These are phyloP conservation scores for Aramus guarauna DNA, from an alignment of 2,113 vertebrate species.

Conservation along the genomic window DNA sequence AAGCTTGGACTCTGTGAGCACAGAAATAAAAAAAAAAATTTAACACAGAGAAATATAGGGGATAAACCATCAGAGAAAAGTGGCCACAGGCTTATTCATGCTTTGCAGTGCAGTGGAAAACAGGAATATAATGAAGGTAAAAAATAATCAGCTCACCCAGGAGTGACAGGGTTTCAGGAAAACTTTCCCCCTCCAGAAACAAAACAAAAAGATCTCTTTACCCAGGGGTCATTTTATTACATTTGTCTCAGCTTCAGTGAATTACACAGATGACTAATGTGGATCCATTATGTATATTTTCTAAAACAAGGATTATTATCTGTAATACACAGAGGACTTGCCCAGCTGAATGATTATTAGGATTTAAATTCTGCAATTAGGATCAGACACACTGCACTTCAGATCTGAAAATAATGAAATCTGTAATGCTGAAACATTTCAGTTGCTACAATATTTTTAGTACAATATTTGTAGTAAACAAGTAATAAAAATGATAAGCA, in stretches of 20 bases:
- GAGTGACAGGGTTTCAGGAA: neutral
- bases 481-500: neutral
- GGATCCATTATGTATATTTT: neutral
- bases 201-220: neutral
- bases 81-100: neutral
- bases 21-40: neutral
- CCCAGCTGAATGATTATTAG: conserved; percentile 5
- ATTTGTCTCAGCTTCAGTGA: conserved; percentile 6
- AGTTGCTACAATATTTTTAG: neutral
- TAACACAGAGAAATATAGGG: neutral
- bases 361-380: conserved; percentile 27
- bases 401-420: conserved; percentile 11
- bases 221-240: conserved; percentile 27
- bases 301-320: conserved; percentile 4
- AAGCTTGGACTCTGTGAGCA: neutral
- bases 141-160: neutral
- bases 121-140: neutral
- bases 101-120: neutral
- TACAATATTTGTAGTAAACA: neutral
- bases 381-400: neutral
- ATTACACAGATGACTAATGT: neutral
- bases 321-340: neutral
- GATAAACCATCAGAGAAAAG: neutral
- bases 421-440: neutral
- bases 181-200: neutral